phyloP scores from a whole-genome alignment of 2,113 vertebrate genomes.

The Oryzias celebensis region DNA sequence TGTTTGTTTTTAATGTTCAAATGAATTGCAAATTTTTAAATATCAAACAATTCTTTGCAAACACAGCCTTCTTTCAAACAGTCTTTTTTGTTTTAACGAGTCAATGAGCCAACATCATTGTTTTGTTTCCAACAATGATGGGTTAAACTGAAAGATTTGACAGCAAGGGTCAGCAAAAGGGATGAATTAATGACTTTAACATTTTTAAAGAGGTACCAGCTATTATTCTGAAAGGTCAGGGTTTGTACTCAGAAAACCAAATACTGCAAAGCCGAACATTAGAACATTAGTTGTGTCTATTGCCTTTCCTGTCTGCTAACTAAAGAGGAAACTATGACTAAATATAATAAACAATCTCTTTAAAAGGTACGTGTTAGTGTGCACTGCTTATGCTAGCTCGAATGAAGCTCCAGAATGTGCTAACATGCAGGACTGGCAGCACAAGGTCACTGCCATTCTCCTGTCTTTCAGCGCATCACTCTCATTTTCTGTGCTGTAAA shows the following conservation, averaged over 20 bases:
- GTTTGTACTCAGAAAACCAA: constrained; percentile 15
- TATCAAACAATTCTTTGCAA: too few relatives aligned
- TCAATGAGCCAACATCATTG: too few relatives aligned
- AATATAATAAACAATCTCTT: constrained; percentile 10
- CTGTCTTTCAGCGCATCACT: neutral
- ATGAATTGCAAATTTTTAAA: too few relatives aligned
- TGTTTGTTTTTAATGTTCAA: too few relatives aligned
- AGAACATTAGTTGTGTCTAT: constrained; percentile 19
- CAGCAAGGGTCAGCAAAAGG: too few relatives aligned
- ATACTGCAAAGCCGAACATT: constrained; percentile 11
- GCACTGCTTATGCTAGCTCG: neutral
- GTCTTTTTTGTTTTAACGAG: too few relatives aligned
- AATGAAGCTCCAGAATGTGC: constrained; percentile 14
- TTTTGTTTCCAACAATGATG: too few relatives aligned
- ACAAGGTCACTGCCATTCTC: neutral
- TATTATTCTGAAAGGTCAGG: constrained; percentile 37
- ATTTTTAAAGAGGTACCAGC: neutral
- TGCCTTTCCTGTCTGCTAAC: constrained; percentile 50
- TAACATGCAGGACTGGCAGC: constrained; percentile 14
- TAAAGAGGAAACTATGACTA: neutral
- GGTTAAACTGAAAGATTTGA: too few relatives aligned
- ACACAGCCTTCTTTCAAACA: too few relatives aligned
- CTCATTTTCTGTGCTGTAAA: neutral
- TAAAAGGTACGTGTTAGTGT: neutral
- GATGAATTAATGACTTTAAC: too few relatives aligned